Conservation (phyloP, 2,113 vertebrate genomes). For the Ameiurus melas region DNA sequence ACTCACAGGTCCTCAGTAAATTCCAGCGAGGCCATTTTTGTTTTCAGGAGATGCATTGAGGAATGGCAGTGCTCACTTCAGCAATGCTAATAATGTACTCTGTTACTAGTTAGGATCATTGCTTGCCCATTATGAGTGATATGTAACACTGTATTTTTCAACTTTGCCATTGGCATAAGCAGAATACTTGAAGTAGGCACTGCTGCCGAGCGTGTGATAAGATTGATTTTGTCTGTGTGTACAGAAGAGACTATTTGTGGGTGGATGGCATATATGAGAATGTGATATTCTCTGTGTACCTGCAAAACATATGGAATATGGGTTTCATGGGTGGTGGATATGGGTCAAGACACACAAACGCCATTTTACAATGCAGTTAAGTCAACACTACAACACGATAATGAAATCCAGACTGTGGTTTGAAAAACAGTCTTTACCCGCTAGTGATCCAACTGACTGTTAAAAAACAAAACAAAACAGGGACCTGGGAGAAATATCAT, state of each 20-base stretch:
- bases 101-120: slow-evolving; percentile 17
- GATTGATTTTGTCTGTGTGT: background rate
- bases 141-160: background rate
- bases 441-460: background rate
- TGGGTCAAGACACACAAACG: background rate
- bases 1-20: slow-evolving; percentile 9
- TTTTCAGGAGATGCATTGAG: slow-evolving; percentile 18
- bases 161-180: background rate
- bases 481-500: too few relatives aligned
- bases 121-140: background rate
- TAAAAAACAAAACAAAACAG: background rate
- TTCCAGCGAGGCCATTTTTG: slow-evolving; percentile 14
- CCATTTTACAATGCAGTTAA: background rate
- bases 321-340: background rate
- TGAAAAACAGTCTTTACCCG: background rate
- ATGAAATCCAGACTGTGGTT: background rate
- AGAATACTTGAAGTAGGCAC: background rate
- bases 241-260: background rate
- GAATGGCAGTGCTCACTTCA: slow-evolving; percentile 9
- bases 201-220: background rate
- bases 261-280: background rate
- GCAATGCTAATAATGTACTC: slow-evolving; percentile 25
- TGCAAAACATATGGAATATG: too few relatives aligned
- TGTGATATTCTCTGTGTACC: background rate
- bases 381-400: too few relatives aligned